phyloP scores from a whole-genome alignment of 2,888 invertebrate species.

The Hyalella azteca region DNA sequence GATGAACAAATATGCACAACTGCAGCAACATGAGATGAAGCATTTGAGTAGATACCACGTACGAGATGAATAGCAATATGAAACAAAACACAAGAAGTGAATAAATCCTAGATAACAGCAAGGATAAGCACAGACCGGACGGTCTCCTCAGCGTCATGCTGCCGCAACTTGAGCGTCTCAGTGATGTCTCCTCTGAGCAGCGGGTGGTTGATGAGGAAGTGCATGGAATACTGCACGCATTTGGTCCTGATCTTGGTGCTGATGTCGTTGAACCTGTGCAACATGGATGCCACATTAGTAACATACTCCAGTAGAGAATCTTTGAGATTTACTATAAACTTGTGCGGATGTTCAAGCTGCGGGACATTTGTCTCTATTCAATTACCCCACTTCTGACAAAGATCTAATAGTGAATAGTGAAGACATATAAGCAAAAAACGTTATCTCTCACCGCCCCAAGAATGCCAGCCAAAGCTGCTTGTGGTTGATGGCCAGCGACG shows the following conservation, averaged over 20 bases:
- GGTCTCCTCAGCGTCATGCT: constrained; percentile 91
- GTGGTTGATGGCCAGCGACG: constrained; percentile 85
- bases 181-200: constrained; percentile 89
- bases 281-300: too few relatives aligned
- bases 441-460: constrained; percentile 73
- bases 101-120: neutral
- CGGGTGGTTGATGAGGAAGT: constrained; percentile 92
- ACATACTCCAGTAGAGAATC: too few relatives aligned
- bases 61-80: neutral
- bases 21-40: too few relatives aligned
- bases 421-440: too few relatives aligned
- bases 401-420: too few relatives aligned
- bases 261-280: constrained; percentile 86
- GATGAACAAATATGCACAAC: too few relatives aligned
- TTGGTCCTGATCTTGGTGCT: constrained; percentile 89
- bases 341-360: too few relatives aligned
- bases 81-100: neutral
- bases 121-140: constrained; percentile 69
- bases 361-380: too few relatives aligned
- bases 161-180: constrained; percentile 81
- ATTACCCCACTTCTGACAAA: too few relatives aligned
- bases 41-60: too few relatives aligned
- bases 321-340: too few relatives aligned
- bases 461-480: constrained; percentile 90
- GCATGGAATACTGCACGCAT: constrained; percentile 97